Evolutionary conservation across 2,113 vertebrate genomes (phyloP).

Genomic region (Rissa tridactyla): DNA sequence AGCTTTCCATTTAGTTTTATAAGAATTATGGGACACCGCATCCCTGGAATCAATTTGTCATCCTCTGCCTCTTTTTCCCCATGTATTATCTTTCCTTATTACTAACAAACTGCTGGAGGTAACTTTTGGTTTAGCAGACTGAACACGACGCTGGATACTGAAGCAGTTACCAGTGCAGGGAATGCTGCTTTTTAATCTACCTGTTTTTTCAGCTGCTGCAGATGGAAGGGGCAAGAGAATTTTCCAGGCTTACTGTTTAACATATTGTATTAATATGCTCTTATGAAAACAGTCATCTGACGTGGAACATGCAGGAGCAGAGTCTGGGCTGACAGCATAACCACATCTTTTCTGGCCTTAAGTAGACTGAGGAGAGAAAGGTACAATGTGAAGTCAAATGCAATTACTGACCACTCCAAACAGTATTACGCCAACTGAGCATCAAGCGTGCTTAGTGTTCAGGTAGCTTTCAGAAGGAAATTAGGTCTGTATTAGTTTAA

Average conservation of each 20-base stretch:
- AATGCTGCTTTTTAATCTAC: not conserved
- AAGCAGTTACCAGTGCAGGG: not conserved
- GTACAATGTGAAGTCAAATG: not conserved
- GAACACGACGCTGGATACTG: not conserved
- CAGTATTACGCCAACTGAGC: not conserved
- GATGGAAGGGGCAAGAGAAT: not conserved
- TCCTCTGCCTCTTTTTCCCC: not conserved
- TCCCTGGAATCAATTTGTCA: not conserved
- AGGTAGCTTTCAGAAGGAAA: constrained; percentile 29
- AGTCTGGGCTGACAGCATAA: not conserved
- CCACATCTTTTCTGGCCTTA: not conserved
- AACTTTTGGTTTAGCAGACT: not conserved
- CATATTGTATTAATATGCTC: not conserved
- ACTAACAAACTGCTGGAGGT: not conserved
- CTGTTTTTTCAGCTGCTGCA: constrained; percentile 31
- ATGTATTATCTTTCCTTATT: not conserved
- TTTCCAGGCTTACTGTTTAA: not conserved
- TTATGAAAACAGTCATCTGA: not conserved
- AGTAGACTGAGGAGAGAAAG: not conserved
- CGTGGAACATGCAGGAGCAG: not conserved
- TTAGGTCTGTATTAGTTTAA: not conserved
- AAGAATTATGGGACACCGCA: not conserved
- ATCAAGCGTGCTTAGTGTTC: not conserved
- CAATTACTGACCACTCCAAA: not conserved
- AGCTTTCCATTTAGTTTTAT: not conserved